phyloP scores from a whole-genome alignment of 2,888 invertebrate species.

The Plagodis pulveraria region DNA sequence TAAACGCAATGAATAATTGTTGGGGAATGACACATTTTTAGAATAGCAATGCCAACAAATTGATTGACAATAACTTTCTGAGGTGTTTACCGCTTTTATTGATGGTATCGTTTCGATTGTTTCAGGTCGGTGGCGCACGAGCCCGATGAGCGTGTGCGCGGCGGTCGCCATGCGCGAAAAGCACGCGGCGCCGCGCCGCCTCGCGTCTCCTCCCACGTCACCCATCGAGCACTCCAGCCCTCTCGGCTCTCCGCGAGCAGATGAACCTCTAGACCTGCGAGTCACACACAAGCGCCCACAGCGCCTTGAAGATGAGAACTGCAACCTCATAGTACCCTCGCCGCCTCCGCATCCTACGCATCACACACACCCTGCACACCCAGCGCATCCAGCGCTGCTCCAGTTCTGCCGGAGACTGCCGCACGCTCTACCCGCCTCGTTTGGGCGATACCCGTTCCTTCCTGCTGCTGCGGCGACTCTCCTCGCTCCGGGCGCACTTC shows the following conservation, averaged over 20 bases:
- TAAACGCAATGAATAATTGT: conserved; percentile 25
- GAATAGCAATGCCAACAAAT: not conserved
- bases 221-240: conserved; percentile 77
- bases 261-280: conserved; percentile 95
- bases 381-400: conserved; percentile 78
- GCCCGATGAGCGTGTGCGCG: conserved; percentile 91
- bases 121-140: conserved; percentile 83
- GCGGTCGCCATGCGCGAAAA: conserved; percentile 92
- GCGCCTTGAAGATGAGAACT: conserved; percentile 93
- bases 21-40: conserved; percentile 1
- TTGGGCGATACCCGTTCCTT: conserved; percentile 79
- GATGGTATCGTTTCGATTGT: conserved; percentile 48
- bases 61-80: not conserved
- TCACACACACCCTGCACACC: conserved; percentile 86
- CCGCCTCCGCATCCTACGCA: conserved; percentile 83
- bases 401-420: conserved; percentile 79
- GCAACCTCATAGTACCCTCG: conserved; percentile 89
- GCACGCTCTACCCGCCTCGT: conserved; percentile 76
- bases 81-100: conserved; percentile 10
- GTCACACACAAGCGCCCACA: conserved; percentile 92
- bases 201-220: conserved; percentile 85
- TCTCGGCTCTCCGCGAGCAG: conserved; percentile 80
- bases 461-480: conserved; percentile 78
- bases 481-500: conserved; percentile 72
- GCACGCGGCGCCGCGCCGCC: conserved; percentile 96